Evolutionary conservation across 2,888 invertebrate species (phyloP).

Genomic region (Volucella inanis): DNA sequence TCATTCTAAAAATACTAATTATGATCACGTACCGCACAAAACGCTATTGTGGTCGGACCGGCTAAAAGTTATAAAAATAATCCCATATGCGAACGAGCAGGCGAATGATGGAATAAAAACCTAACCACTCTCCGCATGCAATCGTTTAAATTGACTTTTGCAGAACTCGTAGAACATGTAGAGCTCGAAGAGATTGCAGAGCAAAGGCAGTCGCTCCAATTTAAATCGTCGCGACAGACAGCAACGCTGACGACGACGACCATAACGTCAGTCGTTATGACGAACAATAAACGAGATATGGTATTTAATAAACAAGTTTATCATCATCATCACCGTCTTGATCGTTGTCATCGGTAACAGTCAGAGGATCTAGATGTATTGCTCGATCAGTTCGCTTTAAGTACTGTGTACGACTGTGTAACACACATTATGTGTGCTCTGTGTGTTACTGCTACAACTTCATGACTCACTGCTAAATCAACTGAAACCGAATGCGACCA

Average conservation of each 20-base stretch:
- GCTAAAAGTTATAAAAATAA: constrained; percentile 57
- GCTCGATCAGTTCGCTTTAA: constrained; percentile 12
- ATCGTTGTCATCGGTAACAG: constrained; percentile 23
- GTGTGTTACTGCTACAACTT: not conserved
- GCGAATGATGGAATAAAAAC: constrained; percentile 13
- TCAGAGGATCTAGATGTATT: constrained; percentile 5
- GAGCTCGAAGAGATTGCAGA: no score
- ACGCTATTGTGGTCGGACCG: constrained; percentile 51
- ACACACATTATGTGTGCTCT: no score
- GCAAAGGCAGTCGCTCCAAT: constrained; percentile 62
- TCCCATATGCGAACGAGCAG: constrained; percentile 11
- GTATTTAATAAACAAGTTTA: constrained; percentile 62
- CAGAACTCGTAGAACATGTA: constrained; percentile 1
- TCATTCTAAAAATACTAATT: constrained; percentile 71
- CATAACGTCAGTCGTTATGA: constrained; percentile 22
- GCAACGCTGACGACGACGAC: constrained; percentile 17
- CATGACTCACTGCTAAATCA: constrained; percentile 53
- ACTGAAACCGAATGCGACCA: constrained; percentile 50
- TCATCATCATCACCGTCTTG: constrained; percentile 32
- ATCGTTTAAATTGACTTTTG: constrained; percentile 43
- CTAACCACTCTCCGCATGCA: constrained; percentile 42
- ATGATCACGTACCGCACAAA: constrained; percentile 55
- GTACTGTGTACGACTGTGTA: constrained; percentile 10
- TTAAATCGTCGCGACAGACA: constrained; percentile 58
- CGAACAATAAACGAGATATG: constrained; percentile 62